A percentile compares a stretch with the other conserved stretches of the same genome.
phyloP scores from a whole-genome alignment of 2,113 vertebrate species.

The Rhineura floridana region DNA sequence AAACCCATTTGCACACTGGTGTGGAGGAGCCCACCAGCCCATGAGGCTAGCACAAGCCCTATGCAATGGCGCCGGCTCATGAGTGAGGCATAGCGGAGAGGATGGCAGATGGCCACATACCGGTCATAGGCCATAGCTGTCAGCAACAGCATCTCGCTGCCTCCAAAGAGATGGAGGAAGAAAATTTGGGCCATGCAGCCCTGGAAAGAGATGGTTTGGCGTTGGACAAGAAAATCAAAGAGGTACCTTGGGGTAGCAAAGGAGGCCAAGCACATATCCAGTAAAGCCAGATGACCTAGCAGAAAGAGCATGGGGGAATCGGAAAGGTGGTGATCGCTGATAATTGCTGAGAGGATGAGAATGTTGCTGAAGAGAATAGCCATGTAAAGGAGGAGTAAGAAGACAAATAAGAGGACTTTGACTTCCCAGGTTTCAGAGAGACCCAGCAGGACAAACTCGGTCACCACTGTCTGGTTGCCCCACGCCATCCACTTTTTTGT shows the following conservation, averaged over 20 bases:
- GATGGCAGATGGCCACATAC: constrained; percentile 67
- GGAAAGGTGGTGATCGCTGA: constrained; percentile 7
- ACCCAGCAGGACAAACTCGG: constrained; percentile 59
- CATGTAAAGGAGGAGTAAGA: constrained; percentile 50
- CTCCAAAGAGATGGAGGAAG: constrained; percentile 54
- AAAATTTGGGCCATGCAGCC: constrained; percentile 60
- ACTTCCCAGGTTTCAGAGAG: constrained; percentile 41
- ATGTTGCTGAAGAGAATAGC: constrained; percentile 48
- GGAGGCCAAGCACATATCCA: constrained; percentile 57
- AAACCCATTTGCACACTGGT: constrained; percentile 40
- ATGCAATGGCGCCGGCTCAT: constrained; percentile 52
- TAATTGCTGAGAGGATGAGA: constrained; percentile 42
- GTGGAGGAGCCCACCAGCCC: constrained; percentile 44
- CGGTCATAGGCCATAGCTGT: constrained; percentile 65
- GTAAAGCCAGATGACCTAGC: constrained; percentile 59
- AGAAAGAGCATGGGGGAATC: constrained; percentile 61
- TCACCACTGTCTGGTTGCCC: constrained; percentile 40
- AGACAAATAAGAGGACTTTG: constrained; percentile 37
- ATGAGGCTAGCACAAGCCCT: constrained; percentile 30
- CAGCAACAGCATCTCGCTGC: constrained; percentile 53
- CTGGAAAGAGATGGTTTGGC: constrained; percentile 37
- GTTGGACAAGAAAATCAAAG: background rate
- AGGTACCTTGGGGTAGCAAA: constrained; percentile 55
- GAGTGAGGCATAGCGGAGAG: constrained; percentile 53
- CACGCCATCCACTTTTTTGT: constrained; percentile 33